Base-by-base conservation (phyloP, 2,113 vertebrate genomes). In the Pyxicephalus adspersus region DNA sequence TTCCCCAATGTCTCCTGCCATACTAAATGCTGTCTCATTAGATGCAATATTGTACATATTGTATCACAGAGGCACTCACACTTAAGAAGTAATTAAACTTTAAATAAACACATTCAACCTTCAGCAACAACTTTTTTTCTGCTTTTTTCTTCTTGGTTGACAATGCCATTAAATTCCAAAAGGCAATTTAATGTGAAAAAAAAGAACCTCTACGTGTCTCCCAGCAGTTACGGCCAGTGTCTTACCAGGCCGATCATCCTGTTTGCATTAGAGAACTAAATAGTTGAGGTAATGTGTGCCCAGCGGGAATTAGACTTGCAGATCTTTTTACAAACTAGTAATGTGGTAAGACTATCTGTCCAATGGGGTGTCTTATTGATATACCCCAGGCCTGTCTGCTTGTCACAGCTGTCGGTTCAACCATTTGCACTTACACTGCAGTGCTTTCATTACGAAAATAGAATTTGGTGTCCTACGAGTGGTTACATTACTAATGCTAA, bases 401-500 rank as follows among this genome's bases (percentile, higher is more conserved):
- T 96, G 95, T 95, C 95, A 97, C 95, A 97, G 96, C 96, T 99
- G 98, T 97, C 97, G 92, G 92, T 91, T 91, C 92, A 91, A 93
- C 94, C 93, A 87, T 94, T 89, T 93, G 94, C 93, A 94, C 94
- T 95, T 95, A 94, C 91, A 93, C 94, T 93, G 91, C 90, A 92
- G 93, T 84, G 90, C 96, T 96, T 98, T 97, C 96, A 96, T 96
- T 96, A 97, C 96, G 95, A 97, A 99, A 98, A 98, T 96, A 98
- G 96, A 98, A 97, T 98, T 97, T 96, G 97, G 96, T 98, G 96
- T 98, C 96, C 95, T 97, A 95, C 95, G 94, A 94, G 94, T 95
- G 94, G 95, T 94, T 97, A 98, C 96, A 97, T 95, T 94, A 97
- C 96, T 96, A 97, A 98, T 97, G 95, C 95, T 98, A 98, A 99